A percentile compares a stretch with the other conserved stretches of the same genome.
phyloP scores from a whole-genome alignment of 2,888 invertebrate species.

The Heliconius ethilla region DNA sequence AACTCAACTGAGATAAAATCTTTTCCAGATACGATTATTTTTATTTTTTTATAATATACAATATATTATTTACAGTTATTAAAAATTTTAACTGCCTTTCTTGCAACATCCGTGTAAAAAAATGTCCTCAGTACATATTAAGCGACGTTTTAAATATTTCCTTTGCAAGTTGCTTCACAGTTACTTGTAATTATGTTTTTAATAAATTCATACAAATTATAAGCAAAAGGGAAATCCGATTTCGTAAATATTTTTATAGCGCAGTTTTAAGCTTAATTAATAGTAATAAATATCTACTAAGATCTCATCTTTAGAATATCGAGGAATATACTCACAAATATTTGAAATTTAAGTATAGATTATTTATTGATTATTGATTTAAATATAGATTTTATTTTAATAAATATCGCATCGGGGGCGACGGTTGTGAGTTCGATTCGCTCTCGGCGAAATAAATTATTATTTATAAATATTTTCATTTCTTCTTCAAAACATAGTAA shows the following conservation, averaged over 20 bases:
- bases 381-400: no score
- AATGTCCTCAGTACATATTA: no score
- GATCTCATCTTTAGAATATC: neutral
- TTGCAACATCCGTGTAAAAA: conserved; percentile 17
- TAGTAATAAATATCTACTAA: neutral
- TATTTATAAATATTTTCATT: no score
- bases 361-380: no score
- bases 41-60: neutral
- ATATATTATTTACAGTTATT: neutral
- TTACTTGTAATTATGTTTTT: conserved; percentile 20
- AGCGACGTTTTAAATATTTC: conserved; percentile 23
- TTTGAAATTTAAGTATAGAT: no score
- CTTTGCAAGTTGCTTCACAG: conserved; percentile 32
- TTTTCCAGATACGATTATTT: neutral
- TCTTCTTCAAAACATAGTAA: no score
- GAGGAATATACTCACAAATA: no score
- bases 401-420: no score
- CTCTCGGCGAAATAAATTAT: no score
- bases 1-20: neutral
- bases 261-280: neutral
- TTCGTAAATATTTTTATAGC: conserved; percentile 22
- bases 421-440: no score
- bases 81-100: neutral
- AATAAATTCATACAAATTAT: conserved; percentile 24
- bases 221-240: conserved; percentile 36